Evolutionary conservation across 2,888 invertebrate genomes (phyloP), one percentile per base, ranked within the genome.

Genomic region (Drosophila cognata): DNA sequence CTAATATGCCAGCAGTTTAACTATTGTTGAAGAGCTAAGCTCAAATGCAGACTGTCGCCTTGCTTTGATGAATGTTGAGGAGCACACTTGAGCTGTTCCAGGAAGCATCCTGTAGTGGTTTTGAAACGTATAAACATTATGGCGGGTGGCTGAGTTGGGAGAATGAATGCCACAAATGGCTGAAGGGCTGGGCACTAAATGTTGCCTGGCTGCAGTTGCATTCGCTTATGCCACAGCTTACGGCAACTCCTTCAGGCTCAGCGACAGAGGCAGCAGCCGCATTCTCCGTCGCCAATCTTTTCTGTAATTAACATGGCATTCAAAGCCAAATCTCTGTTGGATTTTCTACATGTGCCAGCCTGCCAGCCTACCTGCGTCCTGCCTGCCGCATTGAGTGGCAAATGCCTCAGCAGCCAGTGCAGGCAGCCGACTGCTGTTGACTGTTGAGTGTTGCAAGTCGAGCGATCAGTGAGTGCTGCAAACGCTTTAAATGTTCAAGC

Each of bases 261-360:
- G 10, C 51, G 33, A 2, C 59, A 41, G 53, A 28, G 25, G 13
- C 57, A 53, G 46, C 13, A 41, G n/a, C 46, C 13, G 10, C 60
- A 48, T 29, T n/a, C 56, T 38, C 28, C n/a, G n/a, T n/a, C 28
- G n/a, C 25, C 35, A 53, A 29, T 31, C 18, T 51, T 50, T 28
- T 52, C 73, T 86, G 89, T 84, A 86, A 86, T 86, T 86, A 90
- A 90, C 89, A 87, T 86, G 90, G 81, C 89, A 86, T 86, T 90
- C 88, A 90, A 79, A 87, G 80, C 71, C 53, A 74, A 89, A 84
- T 77, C 90, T 77, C 79, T 66, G 72, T 52, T 71, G 70, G 75
- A 62, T 59, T 72, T 73, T 46, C 64, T 66, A 64, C 82, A 75
- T 79, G 60, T 62, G 75, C 71, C 36, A n/a, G 28, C 55, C 35